A percentile compares a stretch with the other conserved stretches of the same genome.
Evolutionary conservation across 2,797 vertebrate species (phyloP).

Genomic region (Remorina albescens): DNA sequence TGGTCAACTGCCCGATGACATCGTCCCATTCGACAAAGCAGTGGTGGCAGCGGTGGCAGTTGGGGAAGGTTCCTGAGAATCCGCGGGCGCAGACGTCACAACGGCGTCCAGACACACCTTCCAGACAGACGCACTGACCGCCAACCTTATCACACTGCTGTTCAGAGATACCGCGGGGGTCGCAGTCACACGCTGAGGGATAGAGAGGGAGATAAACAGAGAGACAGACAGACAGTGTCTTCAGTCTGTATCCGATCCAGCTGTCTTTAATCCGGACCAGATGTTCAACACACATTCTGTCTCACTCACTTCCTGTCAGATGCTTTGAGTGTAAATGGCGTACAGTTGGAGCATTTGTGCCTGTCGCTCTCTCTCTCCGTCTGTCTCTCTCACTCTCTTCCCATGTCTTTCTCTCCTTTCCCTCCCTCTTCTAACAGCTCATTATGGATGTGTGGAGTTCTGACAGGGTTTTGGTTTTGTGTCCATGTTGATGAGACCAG

Average conservation of each 20-base stretch:
- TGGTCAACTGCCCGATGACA: conserved; percentile 88
- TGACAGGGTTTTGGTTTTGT: conserved; percentile 52
- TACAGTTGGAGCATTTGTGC: no score
- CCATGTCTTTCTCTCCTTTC: background rate
- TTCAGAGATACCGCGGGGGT: conserved; percentile 88
- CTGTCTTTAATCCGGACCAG: no score
- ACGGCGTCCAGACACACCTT: conserved; percentile 88
- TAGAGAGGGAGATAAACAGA: no score
- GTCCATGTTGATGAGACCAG: conserved; percentile 17
- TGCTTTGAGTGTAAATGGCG: no score
- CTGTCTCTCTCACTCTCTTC: no score
- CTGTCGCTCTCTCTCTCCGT: no score
- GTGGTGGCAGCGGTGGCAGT: conserved; percentile 92
- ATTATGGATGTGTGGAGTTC: conserved; percentile 55
- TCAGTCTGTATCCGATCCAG: no score
- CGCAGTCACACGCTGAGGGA: conserved; percentile 92
- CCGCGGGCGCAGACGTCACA: conserved; percentile 94
- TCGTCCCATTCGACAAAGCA: conserved; percentile 95
- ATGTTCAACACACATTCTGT: no score
- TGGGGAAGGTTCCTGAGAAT: conserved; percentile 91
- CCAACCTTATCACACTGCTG: conserved; percentile 89
- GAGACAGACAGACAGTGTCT: no score
- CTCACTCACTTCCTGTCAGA: no score
- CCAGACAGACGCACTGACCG: conserved; percentile 91
- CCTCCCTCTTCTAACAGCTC: conserved; percentile 43